Base-by-base conservation (phyloP, 2,113 vertebrate species). In the Carassius gibelio region DNA sequence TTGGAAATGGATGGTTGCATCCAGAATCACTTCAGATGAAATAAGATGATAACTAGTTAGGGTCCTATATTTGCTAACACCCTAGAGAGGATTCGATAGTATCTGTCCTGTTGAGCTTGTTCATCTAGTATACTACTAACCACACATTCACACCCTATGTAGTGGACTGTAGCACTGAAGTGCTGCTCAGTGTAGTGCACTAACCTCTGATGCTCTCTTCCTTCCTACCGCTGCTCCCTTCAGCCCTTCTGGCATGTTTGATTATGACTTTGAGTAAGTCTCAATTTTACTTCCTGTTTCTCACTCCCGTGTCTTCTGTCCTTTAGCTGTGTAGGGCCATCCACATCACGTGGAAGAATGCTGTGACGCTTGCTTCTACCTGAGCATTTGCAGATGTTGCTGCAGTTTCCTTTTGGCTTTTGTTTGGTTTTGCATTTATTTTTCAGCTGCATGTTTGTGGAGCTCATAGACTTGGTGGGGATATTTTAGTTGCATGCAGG, bases 191-290 rank as follows among this genome's bases (percentile, higher is more conserved):
- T 88, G 84, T 87, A 84, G 87, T 92, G 88, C 95, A 97, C 97
- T 99, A 99, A 99, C 96, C 93, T 96, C 94, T 97, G 90, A 95
- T 97, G 95, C 97, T 98, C 95, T 98, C 95, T 98, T 96, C 96
- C 96, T 96, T 94, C 94, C 94, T 94, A 96, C 96, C 93, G 96
- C 96, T 96, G 95, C 94, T 94, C 94, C 85, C 94, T 93, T 94
- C 96, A 99, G 98, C 95, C 98, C 98, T 95, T 98, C 97, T 96
- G 98, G 97, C 97, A 98, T 99, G 97, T 99, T 98, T 99, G 98
- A 99, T 98, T 99, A 99, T 99, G 98, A 99, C 98, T 99, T 99
- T 96, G 98, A 99, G 98, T 99, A 99, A 99, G 98, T 99, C 95
- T 93, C 93, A 95, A 95, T 96, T 94, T 95, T 95, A 93, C 94